These are phyloP conservation scores for Gallinago stenura DNA, from an alignment of 2,797 vertebrate species.

Conservation along the genomic window DNA sequence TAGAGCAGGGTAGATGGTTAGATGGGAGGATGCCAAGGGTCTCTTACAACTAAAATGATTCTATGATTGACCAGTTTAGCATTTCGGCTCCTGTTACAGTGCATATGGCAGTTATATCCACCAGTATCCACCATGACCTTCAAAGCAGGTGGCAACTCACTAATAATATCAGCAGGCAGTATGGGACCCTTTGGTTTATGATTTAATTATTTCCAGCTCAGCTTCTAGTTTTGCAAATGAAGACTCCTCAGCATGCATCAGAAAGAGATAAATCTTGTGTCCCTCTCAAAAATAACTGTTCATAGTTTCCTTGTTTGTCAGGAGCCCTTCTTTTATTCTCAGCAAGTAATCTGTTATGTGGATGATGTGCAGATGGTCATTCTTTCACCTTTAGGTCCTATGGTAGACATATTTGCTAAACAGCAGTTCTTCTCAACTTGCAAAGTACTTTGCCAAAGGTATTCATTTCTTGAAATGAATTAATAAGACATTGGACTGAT, in stretches of 20 bases:
- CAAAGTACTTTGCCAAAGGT: background rate
- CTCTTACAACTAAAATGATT: too few species aligned
- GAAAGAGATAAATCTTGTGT: background rate
- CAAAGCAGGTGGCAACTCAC: background rate
- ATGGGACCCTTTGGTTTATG: background rate
- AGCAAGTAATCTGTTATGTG: background rate
- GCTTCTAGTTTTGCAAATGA: background rate
- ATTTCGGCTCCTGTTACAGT: background rate
- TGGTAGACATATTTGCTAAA: background rate
- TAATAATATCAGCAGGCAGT: background rate
- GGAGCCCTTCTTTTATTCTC: background rate
- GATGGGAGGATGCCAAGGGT: too few species aligned
- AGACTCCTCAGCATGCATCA: background rate
- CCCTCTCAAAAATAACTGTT: background rate
- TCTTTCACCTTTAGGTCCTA: background rate
- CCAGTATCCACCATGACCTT: background rate
- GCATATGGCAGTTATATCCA: background rate
- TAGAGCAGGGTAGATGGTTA: too few species aligned
- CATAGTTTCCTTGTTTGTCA: background rate
- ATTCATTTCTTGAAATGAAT: background rate
- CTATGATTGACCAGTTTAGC: background rate
- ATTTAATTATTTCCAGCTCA: background rate
- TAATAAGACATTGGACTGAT: background rate
- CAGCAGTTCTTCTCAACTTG: background rate
- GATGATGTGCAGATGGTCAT: background rate